A percentile compares a stretch with the other conserved stretches of the same genome.
These are phyloP conservation scores for Bubo scandiacus DNA, from an alignment of 2,113 vertebrate species.

Conservation along the genomic window DNA sequence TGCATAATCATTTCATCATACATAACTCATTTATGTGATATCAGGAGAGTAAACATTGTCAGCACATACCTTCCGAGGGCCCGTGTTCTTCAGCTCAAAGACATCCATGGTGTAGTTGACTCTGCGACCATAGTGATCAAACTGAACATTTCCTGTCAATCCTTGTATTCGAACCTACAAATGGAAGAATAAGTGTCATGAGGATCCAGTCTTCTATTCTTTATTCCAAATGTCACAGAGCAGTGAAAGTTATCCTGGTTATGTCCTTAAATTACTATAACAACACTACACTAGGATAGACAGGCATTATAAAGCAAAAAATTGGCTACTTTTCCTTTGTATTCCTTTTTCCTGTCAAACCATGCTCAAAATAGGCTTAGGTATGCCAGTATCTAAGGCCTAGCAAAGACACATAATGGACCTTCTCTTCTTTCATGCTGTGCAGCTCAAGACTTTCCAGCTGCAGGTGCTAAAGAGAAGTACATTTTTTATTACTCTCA, in stretches of 20 bases:
- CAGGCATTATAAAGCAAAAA: background rate
- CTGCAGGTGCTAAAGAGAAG: background rate
- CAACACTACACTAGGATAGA: background rate
- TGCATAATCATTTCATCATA: background rate
- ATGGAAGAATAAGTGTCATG: background rate
- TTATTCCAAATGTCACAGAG: background rate
- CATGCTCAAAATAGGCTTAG: background rate
- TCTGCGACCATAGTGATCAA: conserved; percentile 95
- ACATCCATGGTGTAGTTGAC: conserved; percentile 98
- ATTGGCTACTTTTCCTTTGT: background rate
- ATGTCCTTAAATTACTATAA: background rate
- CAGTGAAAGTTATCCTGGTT: background rate
- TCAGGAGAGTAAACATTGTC: background rate
- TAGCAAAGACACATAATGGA: background rate
- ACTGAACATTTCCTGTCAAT: conserved; percentile 95
- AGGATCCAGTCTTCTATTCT: background rate
- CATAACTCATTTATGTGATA: background rate
- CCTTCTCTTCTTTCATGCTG: background rate
- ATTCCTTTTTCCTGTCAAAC: background rate
- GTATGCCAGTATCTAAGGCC: background rate
- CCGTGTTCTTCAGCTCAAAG: conserved; percentile 93
- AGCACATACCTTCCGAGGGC: conserved; percentile 87
- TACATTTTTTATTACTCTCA: background rate
- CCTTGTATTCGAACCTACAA: conserved; percentile 94
- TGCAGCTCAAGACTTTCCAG: background rate